Conservation (phyloP, 2,888 invertebrate species). For the Hydroisotoma schaefferi region DNA sequence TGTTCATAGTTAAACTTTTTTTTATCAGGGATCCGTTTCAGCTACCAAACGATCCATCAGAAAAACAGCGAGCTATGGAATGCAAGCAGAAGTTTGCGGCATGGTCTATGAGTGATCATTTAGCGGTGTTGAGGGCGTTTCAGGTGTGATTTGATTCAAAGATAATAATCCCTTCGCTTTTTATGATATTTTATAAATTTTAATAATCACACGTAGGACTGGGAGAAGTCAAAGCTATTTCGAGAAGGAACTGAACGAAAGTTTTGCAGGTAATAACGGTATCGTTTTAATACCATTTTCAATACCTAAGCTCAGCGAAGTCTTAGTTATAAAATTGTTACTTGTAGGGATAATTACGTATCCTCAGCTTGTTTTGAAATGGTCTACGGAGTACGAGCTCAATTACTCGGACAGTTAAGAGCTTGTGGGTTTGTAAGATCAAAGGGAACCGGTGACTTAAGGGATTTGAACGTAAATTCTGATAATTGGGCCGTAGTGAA, state of each 20-base stretch:
- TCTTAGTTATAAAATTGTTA: neutral
- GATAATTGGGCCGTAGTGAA: constrained; percentile 89
- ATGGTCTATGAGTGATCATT: constrained; percentile 82
- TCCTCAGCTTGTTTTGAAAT: constrained; percentile 83
- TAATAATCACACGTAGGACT: constrained; percentile 49
- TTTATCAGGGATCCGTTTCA: constrained; percentile 67
- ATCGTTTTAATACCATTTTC: too few species aligned
- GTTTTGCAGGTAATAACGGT: too few species aligned
- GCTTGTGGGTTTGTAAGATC: constrained; percentile 61
- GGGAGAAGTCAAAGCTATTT: constrained; percentile 54
- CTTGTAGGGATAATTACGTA: constrained; percentile 68
- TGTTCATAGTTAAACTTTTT: too few species aligned
- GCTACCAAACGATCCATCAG: constrained; percentile 67
- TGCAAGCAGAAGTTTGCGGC: constrained; percentile 68
- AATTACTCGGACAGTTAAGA: constrained; percentile 75
- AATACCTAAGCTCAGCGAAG: neutral
- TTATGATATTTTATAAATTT: too few species aligned
- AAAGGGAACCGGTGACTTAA: constrained; percentile 60
- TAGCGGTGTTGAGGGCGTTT: constrained; percentile 77
- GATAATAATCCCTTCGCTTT: too few species aligned
- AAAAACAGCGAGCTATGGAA: constrained; percentile 61
- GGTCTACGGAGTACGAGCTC: constrained; percentile 77
- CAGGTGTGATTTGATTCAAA: too few species aligned
- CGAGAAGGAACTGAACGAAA: constrained; percentile 5
- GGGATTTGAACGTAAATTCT: constrained; percentile 77